Conservation (phyloP, 2,113 vertebrate species). For the Nothocercus nigrocapillus region DNA sequence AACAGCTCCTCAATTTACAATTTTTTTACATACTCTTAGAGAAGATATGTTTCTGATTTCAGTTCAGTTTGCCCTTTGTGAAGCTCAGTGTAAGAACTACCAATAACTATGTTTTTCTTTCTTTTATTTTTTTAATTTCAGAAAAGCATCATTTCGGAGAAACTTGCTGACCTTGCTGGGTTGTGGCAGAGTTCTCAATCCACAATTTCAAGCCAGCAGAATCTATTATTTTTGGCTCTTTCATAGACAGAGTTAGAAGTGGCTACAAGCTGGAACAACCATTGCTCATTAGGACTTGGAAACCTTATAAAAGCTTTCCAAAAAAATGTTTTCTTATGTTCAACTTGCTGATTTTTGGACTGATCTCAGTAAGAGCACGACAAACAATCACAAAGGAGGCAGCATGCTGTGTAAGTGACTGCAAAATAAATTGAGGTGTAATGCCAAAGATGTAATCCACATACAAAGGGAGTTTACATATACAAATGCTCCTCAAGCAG, state of each 20-base stretch:
- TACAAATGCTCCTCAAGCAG: background rate
- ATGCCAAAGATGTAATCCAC: background rate
- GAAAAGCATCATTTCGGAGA: background rate
- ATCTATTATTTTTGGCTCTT: background rate
- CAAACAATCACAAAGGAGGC: background rate
- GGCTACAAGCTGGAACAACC: background rate
- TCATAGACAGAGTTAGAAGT: background rate
- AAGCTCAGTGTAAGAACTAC: background rate
- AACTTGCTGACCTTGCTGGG: background rate
- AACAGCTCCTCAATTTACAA: background rate
- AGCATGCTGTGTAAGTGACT: background rate
- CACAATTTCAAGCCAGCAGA: background rate
- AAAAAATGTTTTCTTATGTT: background rate
- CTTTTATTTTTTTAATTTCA: background rate
- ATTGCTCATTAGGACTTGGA: background rate
- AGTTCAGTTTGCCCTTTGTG: background rate
- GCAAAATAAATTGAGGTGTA: background rate
- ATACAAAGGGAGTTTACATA: background rate
- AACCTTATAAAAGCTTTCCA: background rate
- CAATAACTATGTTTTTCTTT: background rate
- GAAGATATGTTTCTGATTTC: background rate
- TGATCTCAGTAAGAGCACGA: background rate
- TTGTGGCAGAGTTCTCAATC: background rate
- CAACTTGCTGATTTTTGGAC: background rate
- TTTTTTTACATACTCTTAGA: rapidly evolving